phyloP scores from a whole-genome alignment of 2,888 invertebrate genomes.

The Zele albiditarsus region DNA sequence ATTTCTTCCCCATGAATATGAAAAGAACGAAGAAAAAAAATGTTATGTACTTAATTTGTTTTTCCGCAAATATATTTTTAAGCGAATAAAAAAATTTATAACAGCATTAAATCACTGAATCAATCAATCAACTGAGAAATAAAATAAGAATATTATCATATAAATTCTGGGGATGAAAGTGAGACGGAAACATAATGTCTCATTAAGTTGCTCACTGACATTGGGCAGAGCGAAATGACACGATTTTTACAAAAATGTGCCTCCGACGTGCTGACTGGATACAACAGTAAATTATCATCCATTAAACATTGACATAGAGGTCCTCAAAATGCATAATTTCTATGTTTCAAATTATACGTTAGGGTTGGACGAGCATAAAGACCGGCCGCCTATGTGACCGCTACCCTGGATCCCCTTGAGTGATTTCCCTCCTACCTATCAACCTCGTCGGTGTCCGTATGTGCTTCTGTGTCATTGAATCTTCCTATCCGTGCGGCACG shows the following conservation, averaged over 20 bases:
- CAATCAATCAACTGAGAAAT: neutral
- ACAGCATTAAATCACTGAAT: neutral
- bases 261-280: slow-evolving; percentile 24
- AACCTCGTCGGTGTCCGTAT: neutral
- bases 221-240: slow-evolving; percentile 34
- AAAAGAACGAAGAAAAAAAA: neutral
- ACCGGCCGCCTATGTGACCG: slow-evolving; percentile 63
- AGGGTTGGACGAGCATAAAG: slow-evolving; percentile 64
- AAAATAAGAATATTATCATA: neutral
- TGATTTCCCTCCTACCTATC: slow-evolving; percentile 50
- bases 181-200: slow-evolving; percentile 3
- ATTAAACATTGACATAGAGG: slow-evolving; percentile 18
- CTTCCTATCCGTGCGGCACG: slow-evolving; percentile 45
- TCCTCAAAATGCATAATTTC: slow-evolving; percentile 25
- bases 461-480: slow-evolving; percentile 49
- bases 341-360: slow-evolving; percentile 52
- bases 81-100: slow-evolving; percentile 4
- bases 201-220: neutral
- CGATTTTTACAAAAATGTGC: slow-evolving; percentile 40
- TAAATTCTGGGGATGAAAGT: slow-evolving; percentile 6
- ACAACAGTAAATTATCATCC: slow-evolving; percentile 12
- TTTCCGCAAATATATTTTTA: slow-evolving; percentile 5
- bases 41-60: slow-evolving; percentile 6
- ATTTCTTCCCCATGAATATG: neutral
- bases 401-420: slow-evolving; percentile 64